Percentiles rank a stretch among this genome's conserved stretches.
Evolutionary conservation across 2,888 invertebrate species (phyloP).

Genomic region (Adineta ricciae): DNA sequence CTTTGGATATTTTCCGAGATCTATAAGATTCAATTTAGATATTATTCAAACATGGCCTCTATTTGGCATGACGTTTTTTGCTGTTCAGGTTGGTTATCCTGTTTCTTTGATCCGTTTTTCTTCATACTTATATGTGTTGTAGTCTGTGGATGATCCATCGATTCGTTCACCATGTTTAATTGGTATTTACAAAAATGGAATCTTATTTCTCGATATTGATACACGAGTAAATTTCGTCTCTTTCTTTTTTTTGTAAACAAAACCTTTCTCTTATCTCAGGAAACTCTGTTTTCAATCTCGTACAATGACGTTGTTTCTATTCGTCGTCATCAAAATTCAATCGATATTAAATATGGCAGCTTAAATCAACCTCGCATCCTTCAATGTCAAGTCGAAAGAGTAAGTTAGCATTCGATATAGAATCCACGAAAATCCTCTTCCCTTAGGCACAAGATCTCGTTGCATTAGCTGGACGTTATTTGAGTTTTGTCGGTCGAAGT

Average conservation of each 20-base stretch:
- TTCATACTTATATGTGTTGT: constrained; percentile 33
- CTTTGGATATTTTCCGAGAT: neutral
- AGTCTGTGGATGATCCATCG: constrained; percentile 53
- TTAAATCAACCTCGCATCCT: neutral
- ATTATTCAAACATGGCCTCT: constrained; percentile 85
- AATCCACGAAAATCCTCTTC: neutral
- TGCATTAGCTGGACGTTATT: constrained; percentile 21
- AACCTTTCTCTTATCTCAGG: constrained; percentile 51
- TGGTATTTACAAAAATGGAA: constrained; percentile 81
- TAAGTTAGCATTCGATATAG: neutral
- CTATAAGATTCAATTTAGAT: constrained; percentile 55
- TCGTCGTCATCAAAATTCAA: constrained; percentile 52
- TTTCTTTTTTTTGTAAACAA: too few species aligned
- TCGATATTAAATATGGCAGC: constrained; percentile 38
- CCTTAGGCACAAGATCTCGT: neutral
- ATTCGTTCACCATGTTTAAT: constrained; percentile 77
- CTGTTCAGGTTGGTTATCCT: constrained; percentile 58
- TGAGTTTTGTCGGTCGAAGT: constrained; percentile 13
- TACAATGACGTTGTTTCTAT: constrained; percentile 91
- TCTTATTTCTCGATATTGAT: constrained; percentile 79
- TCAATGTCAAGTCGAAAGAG: neutral
- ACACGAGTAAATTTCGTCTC: constrained; percentile 71
- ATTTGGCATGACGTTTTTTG: constrained; percentile 95
- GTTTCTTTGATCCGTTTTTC: neutral
- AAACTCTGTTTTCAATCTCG: constrained; percentile 80